These are phyloP conservation scores for Mizuhopecten yessoensis DNA, from an alignment of 1,140 invertebrate genomes.

Conservation along the genomic window DNA sequence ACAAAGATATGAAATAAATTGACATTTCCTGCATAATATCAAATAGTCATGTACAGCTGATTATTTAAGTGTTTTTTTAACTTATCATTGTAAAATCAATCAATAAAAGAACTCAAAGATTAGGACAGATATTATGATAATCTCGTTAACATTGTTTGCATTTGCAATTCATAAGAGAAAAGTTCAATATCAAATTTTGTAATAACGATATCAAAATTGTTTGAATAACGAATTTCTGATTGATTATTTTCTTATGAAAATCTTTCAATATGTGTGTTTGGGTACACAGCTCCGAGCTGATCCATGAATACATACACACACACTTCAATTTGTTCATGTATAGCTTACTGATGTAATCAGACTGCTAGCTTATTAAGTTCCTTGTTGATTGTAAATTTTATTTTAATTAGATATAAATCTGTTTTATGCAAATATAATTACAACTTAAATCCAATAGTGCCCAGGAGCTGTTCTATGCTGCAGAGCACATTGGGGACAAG, in stretches of 20 bases:
- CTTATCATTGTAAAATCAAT: too few relatives aligned
- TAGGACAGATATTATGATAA: not conserved
- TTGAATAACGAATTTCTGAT: not conserved
- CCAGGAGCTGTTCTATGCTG: too few relatives aligned
- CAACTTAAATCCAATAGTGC: too few relatives aligned
- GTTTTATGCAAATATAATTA: not conserved
- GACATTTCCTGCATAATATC: too few relatives aligned
- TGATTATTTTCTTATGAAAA: slow-evolving; percentile 8
- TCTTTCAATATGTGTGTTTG: not conserved
- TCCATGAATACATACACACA: too few relatives aligned
- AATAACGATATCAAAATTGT: not conserved
- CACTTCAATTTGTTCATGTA: not conserved
- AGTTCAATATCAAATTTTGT: not conserved
- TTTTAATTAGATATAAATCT: slow-evolving; percentile 35
- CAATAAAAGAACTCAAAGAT: too few relatives aligned
- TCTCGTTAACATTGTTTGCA: not conserved
- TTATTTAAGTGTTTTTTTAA: too few relatives aligned
- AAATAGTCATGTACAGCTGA: too few relatives aligned
- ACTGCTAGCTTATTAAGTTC: not conserved
- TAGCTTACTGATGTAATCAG: not conserved
- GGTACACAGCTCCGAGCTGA: too few relatives aligned
- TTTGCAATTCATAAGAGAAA: not conserved
- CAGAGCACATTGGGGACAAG: not conserved
- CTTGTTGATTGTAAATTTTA: not conserved
- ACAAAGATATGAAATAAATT: too few relatives aligned